Conservation (phyloP, 37 sponge, comb jelly and placozoan species). For the Lycopodina hypogea region DNA sequence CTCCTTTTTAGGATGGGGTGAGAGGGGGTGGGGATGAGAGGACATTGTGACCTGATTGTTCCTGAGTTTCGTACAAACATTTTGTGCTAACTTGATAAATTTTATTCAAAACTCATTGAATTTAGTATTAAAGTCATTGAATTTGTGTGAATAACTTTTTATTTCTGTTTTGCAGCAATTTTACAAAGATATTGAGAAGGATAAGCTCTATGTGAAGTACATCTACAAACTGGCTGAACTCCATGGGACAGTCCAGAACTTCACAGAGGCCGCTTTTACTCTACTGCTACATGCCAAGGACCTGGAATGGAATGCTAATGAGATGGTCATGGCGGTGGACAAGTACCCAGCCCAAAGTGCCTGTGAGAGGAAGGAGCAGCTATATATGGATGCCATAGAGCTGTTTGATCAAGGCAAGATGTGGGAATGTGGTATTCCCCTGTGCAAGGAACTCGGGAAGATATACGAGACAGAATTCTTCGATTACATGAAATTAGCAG, state of each 20-base stretch:
- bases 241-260: slow-evolving; percentile 67
- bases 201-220: slow-evolving; percentile 77
- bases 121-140: too few relatives aligned
- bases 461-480: slow-evolving; percentile 76
- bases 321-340: slow-evolving; percentile 18
- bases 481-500: slow-evolving; percentile 70
- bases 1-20: too few relatives aligned
- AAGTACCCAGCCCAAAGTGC: slow-evolving; percentile 44
- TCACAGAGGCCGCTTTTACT: slow-evolving; percentile 81
- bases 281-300: slow-evolving; percentile 73
- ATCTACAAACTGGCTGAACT: slow-evolving; percentile 79
- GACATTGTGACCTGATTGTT: too few relatives aligned
- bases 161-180: slow-evolving; percentile 87
- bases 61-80: too few relatives aligned
- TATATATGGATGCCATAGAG: slow-evolving; percentile 45
- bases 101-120: too few relatives aligned
- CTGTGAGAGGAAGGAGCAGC: slow-evolving; percentile 42
- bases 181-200: slow-evolving; percentile 77
- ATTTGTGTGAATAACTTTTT: too few relatives aligned
- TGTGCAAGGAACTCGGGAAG: slow-evolving; percentile 76
- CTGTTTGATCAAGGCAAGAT: slow-evolving; percentile 62
- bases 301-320: slow-evolving; percentile 47
- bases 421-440: slow-evolving; percentile 80
- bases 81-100: too few relatives aligned
- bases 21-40: too few relatives aligned